Conservation (phyloP, 1,140 invertebrate genomes). For the Polypedilum vanderplanki region DNA sequence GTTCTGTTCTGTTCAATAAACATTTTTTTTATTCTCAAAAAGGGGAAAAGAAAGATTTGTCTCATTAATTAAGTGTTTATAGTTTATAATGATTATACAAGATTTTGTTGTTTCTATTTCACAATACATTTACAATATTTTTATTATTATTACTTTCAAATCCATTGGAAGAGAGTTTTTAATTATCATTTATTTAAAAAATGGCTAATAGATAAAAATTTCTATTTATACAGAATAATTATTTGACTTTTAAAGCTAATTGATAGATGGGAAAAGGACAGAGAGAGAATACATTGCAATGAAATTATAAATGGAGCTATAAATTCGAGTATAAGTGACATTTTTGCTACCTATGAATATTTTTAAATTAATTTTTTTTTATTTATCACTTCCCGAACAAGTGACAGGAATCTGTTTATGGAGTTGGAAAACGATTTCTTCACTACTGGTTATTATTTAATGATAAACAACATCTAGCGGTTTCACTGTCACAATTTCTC, state of each 20-base stretch:
- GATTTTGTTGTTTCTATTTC: background rate
- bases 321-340: constrained; percentile 8
- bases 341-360: background rate
- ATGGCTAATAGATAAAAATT: constrained; percentile 10
- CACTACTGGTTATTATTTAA: too few species aligned
- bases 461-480: too few species aligned
- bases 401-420: too few species aligned
- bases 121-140: constrained; percentile 16
- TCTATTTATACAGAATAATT: constrained; percentile 11
- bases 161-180: background rate
- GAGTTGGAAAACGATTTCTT: too few species aligned
- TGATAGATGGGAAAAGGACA: background rate
- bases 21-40: too few species aligned
- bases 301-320: background rate
- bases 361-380: too few species aligned
- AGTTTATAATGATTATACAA: background rate
- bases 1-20: too few species aligned
- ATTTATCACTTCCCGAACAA: background rate
- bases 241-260: background rate
- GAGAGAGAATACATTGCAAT: background rate
- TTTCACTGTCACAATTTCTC: too few species aligned
- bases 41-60: background rate
- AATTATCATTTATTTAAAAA: background rate
- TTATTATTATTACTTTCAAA: background rate
- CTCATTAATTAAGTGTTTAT: constrained; percentile 6